These are phyloP conservation scores for Myiothlypis chrysogaster DNA, from an alignment of 2,797 vertebrate genomes.

Conservation along the genomic window DNA sequence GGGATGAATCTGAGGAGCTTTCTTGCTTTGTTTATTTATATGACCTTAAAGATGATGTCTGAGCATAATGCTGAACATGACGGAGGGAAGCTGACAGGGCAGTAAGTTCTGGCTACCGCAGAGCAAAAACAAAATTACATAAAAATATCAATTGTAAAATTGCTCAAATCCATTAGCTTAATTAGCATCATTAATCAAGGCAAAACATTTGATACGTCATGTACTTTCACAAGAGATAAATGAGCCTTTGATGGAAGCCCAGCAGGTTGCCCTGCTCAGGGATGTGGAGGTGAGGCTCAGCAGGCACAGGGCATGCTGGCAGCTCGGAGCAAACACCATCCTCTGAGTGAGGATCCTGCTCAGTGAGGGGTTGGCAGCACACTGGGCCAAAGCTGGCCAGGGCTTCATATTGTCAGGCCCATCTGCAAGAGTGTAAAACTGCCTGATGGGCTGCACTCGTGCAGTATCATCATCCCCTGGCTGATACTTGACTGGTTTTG, in stretches of 20 bases:
- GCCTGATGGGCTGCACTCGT: background rate
- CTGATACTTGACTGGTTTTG: background rate
- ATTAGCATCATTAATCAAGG: constrained; percentile 72
- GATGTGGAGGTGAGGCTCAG: constrained; percentile 1
- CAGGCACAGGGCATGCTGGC: background rate
- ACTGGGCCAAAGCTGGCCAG: background rate
- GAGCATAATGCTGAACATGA: background rate
- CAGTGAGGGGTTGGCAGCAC: background rate
- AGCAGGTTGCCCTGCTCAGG: constrained; percentile 31
- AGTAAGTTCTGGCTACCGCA: constrained; percentile 16
- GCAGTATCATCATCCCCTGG: background rate
- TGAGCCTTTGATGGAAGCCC: constrained; percentile 44
- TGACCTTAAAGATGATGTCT: constrained; percentile 45
- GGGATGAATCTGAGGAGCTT: background rate
- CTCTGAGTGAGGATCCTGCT: background rate
- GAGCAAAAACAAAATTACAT: constrained; percentile 55
- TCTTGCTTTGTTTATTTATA: constrained; percentile 43
- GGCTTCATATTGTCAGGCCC: background rate
- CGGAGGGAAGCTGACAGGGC: constrained; percentile 48
- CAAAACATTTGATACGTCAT: constrained; percentile 62
- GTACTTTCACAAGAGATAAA: constrained; percentile 66
- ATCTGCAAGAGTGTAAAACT: background rate
- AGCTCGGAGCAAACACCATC: background rate
- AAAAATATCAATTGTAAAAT: constrained; percentile 65
- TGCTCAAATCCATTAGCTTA: constrained; percentile 70